Percentiles rank a stretch among this genome's conserved stretches.
phyloP scores from a whole-genome alignment of 2,113 vertebrate species.

The Xenopus laevis region DNA sequence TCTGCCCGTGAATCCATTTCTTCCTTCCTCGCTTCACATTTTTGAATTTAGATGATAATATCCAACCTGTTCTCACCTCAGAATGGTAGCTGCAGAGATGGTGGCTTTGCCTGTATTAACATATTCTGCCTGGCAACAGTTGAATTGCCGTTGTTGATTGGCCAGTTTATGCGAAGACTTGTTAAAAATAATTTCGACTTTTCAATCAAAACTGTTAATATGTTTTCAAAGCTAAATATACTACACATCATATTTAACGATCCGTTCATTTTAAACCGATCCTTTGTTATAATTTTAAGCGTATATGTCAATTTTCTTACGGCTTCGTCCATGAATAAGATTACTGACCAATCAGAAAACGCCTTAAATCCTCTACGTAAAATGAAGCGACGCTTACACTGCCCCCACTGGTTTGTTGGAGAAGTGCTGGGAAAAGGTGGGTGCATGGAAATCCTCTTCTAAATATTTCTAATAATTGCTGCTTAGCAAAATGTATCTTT shows the following conservation, averaged over 20 bases:
- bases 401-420: neutral
- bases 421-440: neutral
- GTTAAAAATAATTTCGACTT: too few relatives aligned
- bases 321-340: too few relatives aligned
- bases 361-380: too few relatives aligned
- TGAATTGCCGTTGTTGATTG: conserved; percentile 53
- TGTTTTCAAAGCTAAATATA: too few relatives aligned
- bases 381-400: neutral
- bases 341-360: conserved; percentile 9
- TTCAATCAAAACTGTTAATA: too few relatives aligned
- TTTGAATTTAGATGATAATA: conserved; percentile 64
- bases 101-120: conserved; percentile 74
- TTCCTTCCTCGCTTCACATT: conserved; percentile 41
- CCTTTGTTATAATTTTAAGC: too few relatives aligned
- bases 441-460: too few relatives aligned
- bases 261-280: too few relatives aligned
- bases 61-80: conserved; percentile 81
- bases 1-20: conserved; percentile 36
- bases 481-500: too few relatives aligned
- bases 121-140: conserved; percentile 82
- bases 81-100: conserved; percentile 89
- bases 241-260: too few relatives aligned
- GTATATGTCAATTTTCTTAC: too few relatives aligned
- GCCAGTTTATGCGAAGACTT: conserved; percentile 27
- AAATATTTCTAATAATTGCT: too few relatives aligned